Conservation (phyloP, 1,140 invertebrate species). For the Diprion similis region DNA sequence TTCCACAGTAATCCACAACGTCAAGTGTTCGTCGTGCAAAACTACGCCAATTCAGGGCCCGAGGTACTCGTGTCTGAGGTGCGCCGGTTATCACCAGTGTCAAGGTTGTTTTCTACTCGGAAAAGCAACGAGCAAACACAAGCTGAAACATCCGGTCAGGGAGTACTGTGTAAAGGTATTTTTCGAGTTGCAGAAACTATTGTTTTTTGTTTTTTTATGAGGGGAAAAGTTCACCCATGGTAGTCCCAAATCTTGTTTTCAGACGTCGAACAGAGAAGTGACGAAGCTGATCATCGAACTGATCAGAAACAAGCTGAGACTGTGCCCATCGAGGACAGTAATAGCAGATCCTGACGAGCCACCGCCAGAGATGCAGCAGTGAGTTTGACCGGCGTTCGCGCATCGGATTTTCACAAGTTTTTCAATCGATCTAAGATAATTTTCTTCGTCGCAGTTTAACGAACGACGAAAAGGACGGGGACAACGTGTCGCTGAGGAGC, state of each 20-base stretch:
- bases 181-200: slow-evolving; percentile 7
- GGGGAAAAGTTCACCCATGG: neutral
- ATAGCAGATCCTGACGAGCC: slow-evolving; percentile 40
- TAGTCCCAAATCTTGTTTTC: slow-evolving; percentile 22
- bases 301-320: slow-evolving; percentile 57
- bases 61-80: slow-evolving; percentile 76
- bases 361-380: slow-evolving; percentile 31
- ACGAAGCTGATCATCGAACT: slow-evolving; percentile 62
- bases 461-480: slow-evolving; percentile 43
- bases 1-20: slow-evolving; percentile 62
- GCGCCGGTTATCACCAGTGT: slow-evolving; percentile 80
- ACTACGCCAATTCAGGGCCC: slow-evolving; percentile 63
- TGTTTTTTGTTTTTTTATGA: neutral
- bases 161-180: slow-evolving; percentile 75
- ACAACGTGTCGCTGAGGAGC: slow-evolving; percentile 47
- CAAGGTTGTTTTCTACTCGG: slow-evolving; percentile 83
- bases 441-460: neutral
- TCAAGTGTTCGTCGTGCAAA: slow-evolving; percentile 67
- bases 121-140: slow-evolving; percentile 74
- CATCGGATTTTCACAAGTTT: no score
- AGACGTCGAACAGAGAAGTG: slow-evolving; percentile 61
- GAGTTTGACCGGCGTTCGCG: neutral
- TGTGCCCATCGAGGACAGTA: slow-evolving; percentile 49
- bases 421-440: neutral
- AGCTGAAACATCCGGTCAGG: slow-evolving; percentile 77